These are phyloP conservation scores for Pelagia noctiluca DNA, from an alignment of 30 jellyfish, hydroid and myxozoan species.

Conservation along the genomic window DNA sequence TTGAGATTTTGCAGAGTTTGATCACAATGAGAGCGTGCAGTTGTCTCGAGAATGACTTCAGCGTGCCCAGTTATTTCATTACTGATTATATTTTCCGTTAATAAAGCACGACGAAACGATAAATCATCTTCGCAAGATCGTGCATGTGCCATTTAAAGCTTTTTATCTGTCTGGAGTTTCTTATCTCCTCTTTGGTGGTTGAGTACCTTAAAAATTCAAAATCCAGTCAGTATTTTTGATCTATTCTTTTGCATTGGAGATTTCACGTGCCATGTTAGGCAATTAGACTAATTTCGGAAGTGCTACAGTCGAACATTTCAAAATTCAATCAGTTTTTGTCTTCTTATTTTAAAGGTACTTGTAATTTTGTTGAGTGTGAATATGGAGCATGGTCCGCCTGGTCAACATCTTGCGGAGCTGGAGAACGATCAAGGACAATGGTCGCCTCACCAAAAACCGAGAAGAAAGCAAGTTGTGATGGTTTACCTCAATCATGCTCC, in stretches of 20 bases:
- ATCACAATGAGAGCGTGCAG: too few relatives aligned
- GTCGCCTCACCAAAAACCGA: slow-evolving; percentile 36
- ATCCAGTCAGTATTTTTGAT: background rate
- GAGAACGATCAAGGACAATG: slow-evolving; percentile 47
- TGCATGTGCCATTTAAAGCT: too few relatives aligned
- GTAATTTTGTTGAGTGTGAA: slow-evolving; percentile 70
- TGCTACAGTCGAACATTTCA: too few relatives aligned
- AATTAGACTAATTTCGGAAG: background rate
- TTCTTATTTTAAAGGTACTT: slow-evolving; percentile 18
- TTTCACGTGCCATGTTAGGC: background rate
- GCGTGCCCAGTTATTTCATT: too few relatives aligned
- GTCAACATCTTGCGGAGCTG: slow-evolving; percentile 75
- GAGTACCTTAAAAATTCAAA: too few relatives aligned
- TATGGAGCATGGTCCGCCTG: slow-evolving; percentile 73
- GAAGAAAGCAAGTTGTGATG: slow-evolving; percentile 58
- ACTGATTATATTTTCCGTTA: too few relatives aligned
- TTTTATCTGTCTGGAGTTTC: background rate
- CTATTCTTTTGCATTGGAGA: background rate
- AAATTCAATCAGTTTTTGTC: too few relatives aligned
- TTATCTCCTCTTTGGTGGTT: background rate
- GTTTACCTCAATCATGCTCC: slow-evolving; percentile 59
- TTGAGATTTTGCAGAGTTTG: too few relatives aligned
- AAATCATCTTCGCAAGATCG: too few relatives aligned
- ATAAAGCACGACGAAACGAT: too few relatives aligned
- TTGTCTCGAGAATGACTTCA: too few relatives aligned